Conservation (phyloP, 1,140 invertebrate genomes). For the Papilio dardanus region DNA sequence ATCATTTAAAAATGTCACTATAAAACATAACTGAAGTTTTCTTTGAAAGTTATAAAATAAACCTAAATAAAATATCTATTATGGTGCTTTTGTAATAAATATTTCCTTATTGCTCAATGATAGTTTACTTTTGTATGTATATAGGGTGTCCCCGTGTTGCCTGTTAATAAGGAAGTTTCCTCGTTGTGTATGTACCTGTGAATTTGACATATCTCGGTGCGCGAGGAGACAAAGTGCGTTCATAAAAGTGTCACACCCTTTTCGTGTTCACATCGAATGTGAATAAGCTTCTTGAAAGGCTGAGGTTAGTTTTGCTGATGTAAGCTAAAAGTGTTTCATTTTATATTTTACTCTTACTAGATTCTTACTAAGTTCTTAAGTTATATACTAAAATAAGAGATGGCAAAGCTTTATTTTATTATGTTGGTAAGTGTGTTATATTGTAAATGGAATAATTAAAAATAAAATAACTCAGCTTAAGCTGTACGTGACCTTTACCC, state of each 20-base stretch:
- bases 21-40: too few relatives aligned
- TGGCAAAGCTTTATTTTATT: background rate
- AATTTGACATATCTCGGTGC: background rate
- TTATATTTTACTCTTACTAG: background rate
- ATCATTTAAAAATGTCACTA: too few relatives aligned
- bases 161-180: background rate
- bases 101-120: background rate
- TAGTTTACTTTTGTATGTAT: background rate
- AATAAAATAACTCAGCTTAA: background rate
- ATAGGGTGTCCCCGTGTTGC: too few relatives aligned
- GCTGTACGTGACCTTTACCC: background rate
- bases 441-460: background rate
- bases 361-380: background rate
- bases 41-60: too few relatives aligned
- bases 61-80: too few relatives aligned
- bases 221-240: conserved; percentile 3
- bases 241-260: conserved; percentile 18
- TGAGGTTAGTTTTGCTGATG: background rate
- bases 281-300: background rate
- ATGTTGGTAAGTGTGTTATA: background rate
- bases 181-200: background rate
- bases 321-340: background rate
- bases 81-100: background rate
- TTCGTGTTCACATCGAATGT: background rate
- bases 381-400: background rate